Percentiles rank a stretch among this genome's conserved stretches.
These are phyloP conservation scores for Xenops minutus DNA, from an alignment of 2,797 vertebrate species.

Conservation along the genomic window DNA sequence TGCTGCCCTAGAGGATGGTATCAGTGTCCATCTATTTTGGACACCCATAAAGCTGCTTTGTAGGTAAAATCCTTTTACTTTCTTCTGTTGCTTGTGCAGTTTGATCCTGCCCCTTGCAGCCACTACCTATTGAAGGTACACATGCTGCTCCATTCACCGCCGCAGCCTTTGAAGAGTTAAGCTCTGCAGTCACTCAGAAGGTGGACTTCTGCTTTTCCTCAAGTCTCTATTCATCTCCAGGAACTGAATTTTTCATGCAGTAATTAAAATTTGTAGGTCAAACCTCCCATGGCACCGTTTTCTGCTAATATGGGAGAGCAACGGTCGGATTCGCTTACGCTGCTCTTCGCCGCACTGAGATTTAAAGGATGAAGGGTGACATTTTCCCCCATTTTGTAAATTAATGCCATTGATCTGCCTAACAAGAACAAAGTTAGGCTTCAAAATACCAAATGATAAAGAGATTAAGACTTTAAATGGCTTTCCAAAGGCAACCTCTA, in stretches of 20 bases:
- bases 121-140: background rate
- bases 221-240: conserved; percentile 78
- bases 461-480: conserved; percentile 96
- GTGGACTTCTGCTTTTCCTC: conserved; percentile 72
- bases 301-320: conserved; percentile 84
- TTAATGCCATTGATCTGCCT: conserved; percentile 95
- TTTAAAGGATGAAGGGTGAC: conserved; percentile 97
- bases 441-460: conserved; percentile 97
- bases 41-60: background rate
- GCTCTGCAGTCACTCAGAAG: conserved; percentile 60
- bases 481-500: conserved; percentile 92
- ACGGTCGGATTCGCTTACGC: conserved; percentile 80
- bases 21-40: background rate
- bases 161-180: conserved; percentile 64
- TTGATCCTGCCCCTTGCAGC: conserved; percentile 19
- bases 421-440: conserved; percentile 97
- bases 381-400: conserved; percentile 95
- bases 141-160: conserved; percentile 21
- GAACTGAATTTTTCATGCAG: conserved; percentile 92
- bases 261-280: conserved; percentile 99
- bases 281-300: conserved; percentile 89
- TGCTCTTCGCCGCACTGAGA: conserved; percentile 80
- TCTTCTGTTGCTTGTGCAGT: conserved; percentile 3
- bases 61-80: conserved; percentile 18
- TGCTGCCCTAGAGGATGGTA: background rate